Conservation (phyloP, 1,140 invertebrate species). For the Magallana angulata region DNA sequence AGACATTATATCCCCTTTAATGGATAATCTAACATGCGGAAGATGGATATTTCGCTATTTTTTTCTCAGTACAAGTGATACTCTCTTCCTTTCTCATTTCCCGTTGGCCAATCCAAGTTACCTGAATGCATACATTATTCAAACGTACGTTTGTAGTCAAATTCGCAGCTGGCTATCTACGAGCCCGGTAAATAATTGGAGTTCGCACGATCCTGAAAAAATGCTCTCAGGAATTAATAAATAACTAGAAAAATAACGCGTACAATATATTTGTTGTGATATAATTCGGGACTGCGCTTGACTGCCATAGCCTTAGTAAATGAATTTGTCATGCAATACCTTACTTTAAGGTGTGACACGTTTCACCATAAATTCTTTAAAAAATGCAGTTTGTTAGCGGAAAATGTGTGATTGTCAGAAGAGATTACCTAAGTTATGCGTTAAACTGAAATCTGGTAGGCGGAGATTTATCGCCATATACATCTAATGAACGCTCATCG, state of each 20-base stretch:
- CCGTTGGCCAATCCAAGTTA: not conserved
- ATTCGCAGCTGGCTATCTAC: not conserved
- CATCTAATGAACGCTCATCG: not conserved
- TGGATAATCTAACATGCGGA: not conserved
- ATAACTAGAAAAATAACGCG: not conserved
- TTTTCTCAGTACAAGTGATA: not conserved
- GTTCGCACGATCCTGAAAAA: not conserved
- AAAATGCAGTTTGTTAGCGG: not conserved
- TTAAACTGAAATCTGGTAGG: not conserved
- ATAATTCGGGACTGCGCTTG: too few relatives aligned
- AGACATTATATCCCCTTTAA: too few relatives aligned
- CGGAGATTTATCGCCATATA: not conserved
- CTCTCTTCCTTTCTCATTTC: not conserved
- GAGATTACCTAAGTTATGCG: not conserved
- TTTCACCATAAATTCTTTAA: too few relatives aligned
- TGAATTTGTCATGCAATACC: too few relatives aligned
- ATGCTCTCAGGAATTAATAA: not conserved
- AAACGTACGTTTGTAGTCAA: not conserved
- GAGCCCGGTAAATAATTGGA: not conserved
- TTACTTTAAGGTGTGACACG: too few relatives aligned
- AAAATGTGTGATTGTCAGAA: not conserved
- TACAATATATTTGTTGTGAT: not conserved
- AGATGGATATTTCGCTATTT: not conserved
- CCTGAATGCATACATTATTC: not conserved
- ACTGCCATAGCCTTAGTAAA: too few relatives aligned